Conservation (phyloP, 2,113 vertebrate genomes). For the Burhinus bistriatus region DNA sequence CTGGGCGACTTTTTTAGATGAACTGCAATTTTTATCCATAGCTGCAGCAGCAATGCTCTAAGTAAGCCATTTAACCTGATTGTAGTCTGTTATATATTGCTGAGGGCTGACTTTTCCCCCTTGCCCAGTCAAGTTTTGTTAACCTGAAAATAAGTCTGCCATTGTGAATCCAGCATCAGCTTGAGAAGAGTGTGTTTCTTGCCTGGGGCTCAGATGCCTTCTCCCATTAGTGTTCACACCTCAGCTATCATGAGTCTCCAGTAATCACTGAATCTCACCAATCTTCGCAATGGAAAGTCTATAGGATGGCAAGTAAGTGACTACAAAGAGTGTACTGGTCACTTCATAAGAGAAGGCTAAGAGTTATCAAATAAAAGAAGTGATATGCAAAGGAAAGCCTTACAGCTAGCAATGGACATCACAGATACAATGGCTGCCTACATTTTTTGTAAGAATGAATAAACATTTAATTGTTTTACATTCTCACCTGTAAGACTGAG, state of each 20-base stretch:
- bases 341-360: neutral
- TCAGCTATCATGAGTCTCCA: neutral
- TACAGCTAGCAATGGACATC: neutral
- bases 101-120: neutral
- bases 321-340: neutral
- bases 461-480: neutral
- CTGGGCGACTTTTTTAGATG: neutral
- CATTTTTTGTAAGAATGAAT: neutral
- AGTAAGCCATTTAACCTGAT: neutral
- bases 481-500: neutral
- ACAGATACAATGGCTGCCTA: neutral
- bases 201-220: slow-evolving; percentile 20
- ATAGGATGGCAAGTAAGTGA: neutral
- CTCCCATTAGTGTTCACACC: slow-evolving; percentile 22
- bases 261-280: neutral
- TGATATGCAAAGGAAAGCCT: neutral
- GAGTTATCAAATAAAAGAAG: neutral
- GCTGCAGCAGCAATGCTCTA: neutral
- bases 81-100: neutral
- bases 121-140: neutral
- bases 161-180: neutral
- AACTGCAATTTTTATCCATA: neutral
- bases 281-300: neutral
- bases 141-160: slow-evolving; percentile 42
- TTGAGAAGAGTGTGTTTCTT: neutral